These are phyloP conservation scores for Heliconius cydno DNA, from an alignment of 2,888 invertebrate genomes.

Conservation along the genomic window DNA sequence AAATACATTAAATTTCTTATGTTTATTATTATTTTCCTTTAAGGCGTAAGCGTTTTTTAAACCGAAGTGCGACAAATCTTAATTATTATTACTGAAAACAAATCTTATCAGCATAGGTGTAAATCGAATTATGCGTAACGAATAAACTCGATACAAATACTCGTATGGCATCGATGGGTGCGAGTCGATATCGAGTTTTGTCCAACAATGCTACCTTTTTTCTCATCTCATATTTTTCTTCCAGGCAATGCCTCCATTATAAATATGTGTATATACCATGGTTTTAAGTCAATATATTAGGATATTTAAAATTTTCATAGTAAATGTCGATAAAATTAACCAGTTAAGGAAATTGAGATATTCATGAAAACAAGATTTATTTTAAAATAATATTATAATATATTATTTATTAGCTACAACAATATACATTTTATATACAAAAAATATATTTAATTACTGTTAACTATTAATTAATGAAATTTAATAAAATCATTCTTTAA, in stretches of 20 bases:
- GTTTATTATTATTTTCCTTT: no score
- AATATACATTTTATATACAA: no score
- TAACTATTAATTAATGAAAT: no score
- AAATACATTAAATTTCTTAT: no score
- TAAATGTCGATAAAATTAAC: no score
- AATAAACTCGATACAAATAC: conserved; percentile 45
- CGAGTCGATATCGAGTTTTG: conserved; percentile 72
- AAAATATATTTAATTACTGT: no score
- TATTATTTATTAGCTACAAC: no score
- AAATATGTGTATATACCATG: conserved; percentile 63
- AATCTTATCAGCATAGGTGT: conserved; percentile 35
- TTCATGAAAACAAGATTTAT: no score
- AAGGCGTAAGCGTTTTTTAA: background rate
- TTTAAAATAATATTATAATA: no score
- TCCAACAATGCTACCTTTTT: conserved; percentile 71
- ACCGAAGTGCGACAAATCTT: background rate
- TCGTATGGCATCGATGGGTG: conserved; percentile 59
- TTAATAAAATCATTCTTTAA: no score
- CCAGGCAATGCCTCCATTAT: conserved; percentile 74
- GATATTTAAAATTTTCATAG: conserved; percentile 30
- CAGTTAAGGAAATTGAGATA: no score
- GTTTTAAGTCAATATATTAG: conserved; percentile 46
- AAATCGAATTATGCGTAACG: conserved; percentile 41
- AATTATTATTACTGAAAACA: conserved; percentile 31
- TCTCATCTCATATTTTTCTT: conserved; percentile 67